phyloP scores from a whole-genome alignment of 2,113 vertebrate species.

The Erinaceus europaeus region DNA sequence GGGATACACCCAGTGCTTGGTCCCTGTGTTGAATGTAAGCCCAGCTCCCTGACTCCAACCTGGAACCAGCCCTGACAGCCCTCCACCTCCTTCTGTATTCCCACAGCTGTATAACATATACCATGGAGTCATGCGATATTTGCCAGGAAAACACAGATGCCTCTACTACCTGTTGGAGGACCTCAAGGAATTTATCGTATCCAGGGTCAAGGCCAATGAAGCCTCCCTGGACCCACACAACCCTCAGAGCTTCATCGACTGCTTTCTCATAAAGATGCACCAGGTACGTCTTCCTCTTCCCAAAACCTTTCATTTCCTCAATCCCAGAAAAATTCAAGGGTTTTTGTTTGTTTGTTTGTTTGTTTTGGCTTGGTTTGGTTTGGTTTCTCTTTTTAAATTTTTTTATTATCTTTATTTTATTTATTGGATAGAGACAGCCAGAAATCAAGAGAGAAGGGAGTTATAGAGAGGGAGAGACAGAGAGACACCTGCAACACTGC shows the following conservation, averaged over 20 bases:
- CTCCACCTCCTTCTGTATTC: neutral
- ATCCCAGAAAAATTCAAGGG: no score
- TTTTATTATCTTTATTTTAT: no score
- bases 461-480: no score
- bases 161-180: constrained; percentile 68
- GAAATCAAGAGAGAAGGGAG: no score
- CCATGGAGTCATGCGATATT: constrained; percentile 79
- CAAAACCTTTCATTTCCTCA: no score
- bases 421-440: no score
- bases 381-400: no score
- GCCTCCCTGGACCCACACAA: constrained; percentile 76
- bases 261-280: constrained; percentile 82
- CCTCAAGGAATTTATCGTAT: constrained; percentile 74
- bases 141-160: constrained; percentile 82
- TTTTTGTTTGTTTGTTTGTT: no score
- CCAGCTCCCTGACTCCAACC: neutral
- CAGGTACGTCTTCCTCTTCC: constrained; percentile 73
- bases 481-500: no score
- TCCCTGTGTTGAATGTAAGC: neutral
- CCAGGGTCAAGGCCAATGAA: constrained; percentile 81
- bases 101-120: constrained; percentile 85
- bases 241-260: constrained; percentile 86
- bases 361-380: no score
- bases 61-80: neutral
- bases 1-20: no score